Percentiles rank a stretch among this genome's conserved stretches.
Conservation (phyloP, 64 coral and sea anemone genomes). For the Trachythela sp. region DNA sequence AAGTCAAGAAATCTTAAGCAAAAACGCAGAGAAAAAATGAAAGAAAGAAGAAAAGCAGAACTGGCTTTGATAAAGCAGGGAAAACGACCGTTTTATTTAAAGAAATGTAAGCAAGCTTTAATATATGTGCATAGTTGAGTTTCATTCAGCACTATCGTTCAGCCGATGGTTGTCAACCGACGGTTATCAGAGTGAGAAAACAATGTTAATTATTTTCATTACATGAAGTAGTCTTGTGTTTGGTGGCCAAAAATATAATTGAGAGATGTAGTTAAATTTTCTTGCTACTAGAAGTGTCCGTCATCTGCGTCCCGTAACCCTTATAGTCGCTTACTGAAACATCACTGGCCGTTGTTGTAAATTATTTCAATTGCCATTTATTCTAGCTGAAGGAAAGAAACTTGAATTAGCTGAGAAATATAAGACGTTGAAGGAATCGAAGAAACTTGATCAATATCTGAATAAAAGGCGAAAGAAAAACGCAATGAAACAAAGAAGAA, state of each 20-base stretch:
- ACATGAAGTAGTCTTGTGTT: too few relatives aligned
- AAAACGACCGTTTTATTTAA: slow-evolving; percentile 89
- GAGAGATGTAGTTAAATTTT: too few relatives aligned
- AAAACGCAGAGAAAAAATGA: slow-evolving; percentile 49
- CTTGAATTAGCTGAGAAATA: slow-evolving; percentile 92
- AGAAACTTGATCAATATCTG: slow-evolving; percentile 76
- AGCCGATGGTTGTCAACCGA: too few relatives aligned
- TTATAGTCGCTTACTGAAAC: too few relatives aligned
- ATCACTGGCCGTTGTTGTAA: too few relatives aligned
- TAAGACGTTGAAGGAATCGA: slow-evolving; percentile 70
- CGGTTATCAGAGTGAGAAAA: too few relatives aligned
- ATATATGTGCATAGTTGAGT: neutral
- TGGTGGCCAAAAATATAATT: neutral
- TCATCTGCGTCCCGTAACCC: too few relatives aligned
- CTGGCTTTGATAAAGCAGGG: slow-evolving; percentile 82
- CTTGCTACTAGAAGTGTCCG: too few relatives aligned
- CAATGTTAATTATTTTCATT: too few relatives aligned
- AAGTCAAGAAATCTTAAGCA: slow-evolving; percentile 41
- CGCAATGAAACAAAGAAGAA: slow-evolving; percentile 75
- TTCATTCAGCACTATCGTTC: neutral
- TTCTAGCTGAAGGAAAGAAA: slow-evolving; percentile 83
- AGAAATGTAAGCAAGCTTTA: slow-evolving; percentile 67
- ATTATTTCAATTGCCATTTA: neutral
- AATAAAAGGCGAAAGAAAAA: slow-evolving; percentile 76
- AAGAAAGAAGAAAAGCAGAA: slow-evolving; percentile 68